phyloP scores from a whole-genome alignment of 2,113 vertebrate genomes.

The Elaphurus davidianus region DNA sequence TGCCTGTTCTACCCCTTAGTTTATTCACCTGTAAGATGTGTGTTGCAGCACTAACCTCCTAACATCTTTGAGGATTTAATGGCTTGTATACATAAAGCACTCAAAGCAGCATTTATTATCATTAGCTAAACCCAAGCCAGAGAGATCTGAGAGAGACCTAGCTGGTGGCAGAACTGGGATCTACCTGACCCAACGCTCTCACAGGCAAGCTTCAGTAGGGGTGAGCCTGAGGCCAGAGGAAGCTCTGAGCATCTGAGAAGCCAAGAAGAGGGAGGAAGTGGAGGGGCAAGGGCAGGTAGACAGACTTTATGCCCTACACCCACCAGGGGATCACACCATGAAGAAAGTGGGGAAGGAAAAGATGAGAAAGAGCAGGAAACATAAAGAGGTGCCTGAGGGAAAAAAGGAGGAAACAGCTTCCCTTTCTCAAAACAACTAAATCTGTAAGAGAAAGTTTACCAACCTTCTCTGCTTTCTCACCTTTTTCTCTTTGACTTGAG shows the following conservation, averaged over 20 bases:
- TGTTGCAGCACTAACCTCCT: neutral
- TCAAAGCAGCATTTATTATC: neutral
- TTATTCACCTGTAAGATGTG: neutral
- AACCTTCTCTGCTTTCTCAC: neutral
- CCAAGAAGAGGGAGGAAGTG: neutral
- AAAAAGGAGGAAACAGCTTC: neutral
- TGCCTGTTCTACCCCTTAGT: neutral
- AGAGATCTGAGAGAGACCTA: neutral
- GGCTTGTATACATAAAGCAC: neutral
- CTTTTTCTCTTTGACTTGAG: slow-evolving; percentile 19
- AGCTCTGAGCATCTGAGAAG: neutral
- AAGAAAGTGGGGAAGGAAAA: neutral
- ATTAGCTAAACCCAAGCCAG: neutral
- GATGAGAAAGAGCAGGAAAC: neutral
- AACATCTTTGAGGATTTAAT: neutral
- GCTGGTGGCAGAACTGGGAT: neutral
- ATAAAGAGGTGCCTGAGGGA: neutral
- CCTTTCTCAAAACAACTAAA: neutral
- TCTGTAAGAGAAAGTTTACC: slow-evolving; percentile 35
- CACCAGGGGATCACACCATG: neutral
- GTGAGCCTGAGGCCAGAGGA: neutral
- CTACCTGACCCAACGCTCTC: neutral
- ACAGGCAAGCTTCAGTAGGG: neutral
- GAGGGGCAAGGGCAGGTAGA: neutral
- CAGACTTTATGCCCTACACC: neutral